phyloP scores from a whole-genome alignment of 1,140 invertebrate genomes.

The Tenebrio molitor region DNA sequence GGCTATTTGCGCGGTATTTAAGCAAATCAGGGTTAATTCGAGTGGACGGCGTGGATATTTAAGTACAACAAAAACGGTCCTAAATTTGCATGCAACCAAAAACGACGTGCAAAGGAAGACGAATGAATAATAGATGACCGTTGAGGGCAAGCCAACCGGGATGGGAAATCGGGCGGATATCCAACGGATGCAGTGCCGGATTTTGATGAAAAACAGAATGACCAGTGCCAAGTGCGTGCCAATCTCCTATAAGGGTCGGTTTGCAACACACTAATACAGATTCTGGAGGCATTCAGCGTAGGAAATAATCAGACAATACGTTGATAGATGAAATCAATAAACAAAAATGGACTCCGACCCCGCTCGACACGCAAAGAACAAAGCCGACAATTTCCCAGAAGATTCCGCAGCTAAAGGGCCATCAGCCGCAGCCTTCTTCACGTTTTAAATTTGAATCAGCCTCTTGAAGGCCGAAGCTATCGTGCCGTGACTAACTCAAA shows the following conservation, averaged over 20 bases:
- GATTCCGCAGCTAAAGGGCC: constrained; percentile 21
- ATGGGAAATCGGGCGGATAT: constrained; percentile 26
- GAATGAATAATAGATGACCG: constrained; percentile 44
- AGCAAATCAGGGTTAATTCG: constrained; percentile 32
- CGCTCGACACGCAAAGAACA: constrained; percentile 18
- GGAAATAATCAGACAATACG: constrained; percentile 19
- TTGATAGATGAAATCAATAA: constrained; percentile 33
- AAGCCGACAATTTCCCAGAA: constrained; percentile 34
- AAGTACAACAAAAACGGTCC: constrained; percentile 21
- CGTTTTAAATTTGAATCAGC: constrained; percentile 33
- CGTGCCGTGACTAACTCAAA: constrained; percentile 30
- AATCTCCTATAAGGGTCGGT: neutral
- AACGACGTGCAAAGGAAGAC: constrained; percentile 40
- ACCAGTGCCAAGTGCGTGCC: constrained; percentile 9
- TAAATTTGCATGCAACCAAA: constrained; percentile 29
- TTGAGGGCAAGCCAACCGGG: constrained; percentile 8
- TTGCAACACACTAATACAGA: constrained; percentile 11
- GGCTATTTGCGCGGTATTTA: too few relatives aligned
- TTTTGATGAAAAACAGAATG: constrained; percentile 40
- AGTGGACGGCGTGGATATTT: constrained; percentile 5
- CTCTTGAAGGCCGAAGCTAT: constrained; percentile 6
- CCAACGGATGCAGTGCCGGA: constrained; percentile 42
- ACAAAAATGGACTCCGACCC: constrained; percentile 22
- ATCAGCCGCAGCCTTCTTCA: constrained; percentile 18
- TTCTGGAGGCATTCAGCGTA: neutral